Conservation (phyloP, 2,113 vertebrate species). For the Carettochelys insculpta region DNA sequence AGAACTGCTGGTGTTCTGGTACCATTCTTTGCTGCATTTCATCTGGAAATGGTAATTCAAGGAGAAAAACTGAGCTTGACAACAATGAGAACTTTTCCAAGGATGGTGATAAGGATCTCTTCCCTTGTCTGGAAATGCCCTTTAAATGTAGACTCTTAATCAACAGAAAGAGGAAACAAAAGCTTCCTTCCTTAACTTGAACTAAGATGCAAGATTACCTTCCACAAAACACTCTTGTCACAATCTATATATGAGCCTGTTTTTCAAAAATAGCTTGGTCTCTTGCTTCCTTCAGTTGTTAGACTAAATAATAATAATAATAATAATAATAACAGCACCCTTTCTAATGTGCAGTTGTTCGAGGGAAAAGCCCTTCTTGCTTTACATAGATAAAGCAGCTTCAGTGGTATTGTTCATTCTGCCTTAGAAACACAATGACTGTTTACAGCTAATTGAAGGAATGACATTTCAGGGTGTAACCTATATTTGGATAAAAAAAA, state of each 20-base stretch:
- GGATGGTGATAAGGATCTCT: constrained; percentile 57
- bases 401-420: not conserved
- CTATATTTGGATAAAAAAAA: not conserved
- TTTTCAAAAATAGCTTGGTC: not conserved
- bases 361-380: constrained; percentile 2
- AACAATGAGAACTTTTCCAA: constrained; percentile 60
- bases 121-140: constrained; percentile 61
- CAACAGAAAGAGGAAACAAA: constrained; percentile 71
- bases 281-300: constrained; percentile 60
- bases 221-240: constrained; percentile 19
- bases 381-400: constrained; percentile 24
- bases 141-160: constrained; percentile 67
- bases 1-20: constrained; percentile 21
- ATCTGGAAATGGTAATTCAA: constrained; percentile 43
- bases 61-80: not conserved
- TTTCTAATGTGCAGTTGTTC: constrained; percentile 32
- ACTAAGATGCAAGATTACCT: constrained; percentile 55
- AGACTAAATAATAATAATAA: constrained; percentile 56
- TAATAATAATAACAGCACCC: not conserved
- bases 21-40: constrained; percentile 32
- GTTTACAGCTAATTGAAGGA: not conserved
- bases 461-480: not conserved
- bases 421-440: not conserved
- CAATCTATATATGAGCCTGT: constrained; percentile 10
- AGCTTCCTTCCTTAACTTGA: constrained; percentile 63